A percentile compares a stretch with the other conserved stretches of the same genome.
phyloP scores from a whole-genome alignment of 53 echinoderm and acorn worm species.

The Paracentrotus lividus region DNA sequence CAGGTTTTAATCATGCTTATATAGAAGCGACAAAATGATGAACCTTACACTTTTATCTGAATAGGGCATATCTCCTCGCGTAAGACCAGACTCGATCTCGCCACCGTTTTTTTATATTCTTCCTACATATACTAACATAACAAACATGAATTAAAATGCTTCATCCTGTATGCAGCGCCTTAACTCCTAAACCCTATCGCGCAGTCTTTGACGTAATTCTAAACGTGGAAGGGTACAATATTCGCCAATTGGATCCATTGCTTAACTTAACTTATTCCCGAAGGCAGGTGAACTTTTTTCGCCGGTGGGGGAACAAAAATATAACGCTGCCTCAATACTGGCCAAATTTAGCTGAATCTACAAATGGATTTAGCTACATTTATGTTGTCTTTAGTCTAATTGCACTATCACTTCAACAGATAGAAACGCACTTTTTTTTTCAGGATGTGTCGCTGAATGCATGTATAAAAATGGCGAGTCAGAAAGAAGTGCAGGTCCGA shows the following conservation, averaged over 20 bases:
- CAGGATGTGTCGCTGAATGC: conserved; percentile 33
- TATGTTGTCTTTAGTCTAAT: conserved; percentile 51
- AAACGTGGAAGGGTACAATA: conserved; percentile 12
- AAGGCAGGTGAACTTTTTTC: conserved; percentile 65
- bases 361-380: conserved; percentile 66
- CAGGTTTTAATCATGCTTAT: background rate
- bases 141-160: conserved; percentile 52
- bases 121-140: too few relatives aligned
- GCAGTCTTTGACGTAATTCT: conserved; percentile 49
- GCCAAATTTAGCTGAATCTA: conserved; percentile 56
- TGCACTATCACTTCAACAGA: conserved; percentile 27
- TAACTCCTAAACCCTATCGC: background rate
- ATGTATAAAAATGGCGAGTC: conserved; percentile 21
- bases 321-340: conserved; percentile 21
- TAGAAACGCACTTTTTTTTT: conserved; percentile 68
- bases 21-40: background rate
- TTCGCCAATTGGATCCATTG: background rate
- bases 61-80: background rate
- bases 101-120: background rate
- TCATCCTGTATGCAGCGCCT: conserved; percentile 15
- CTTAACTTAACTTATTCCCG: conserved; percentile 26
- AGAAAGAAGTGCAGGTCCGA: background rate
- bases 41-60: background rate
- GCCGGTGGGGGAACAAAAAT: background rate
- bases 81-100: background rate